phyloP scores from a whole-genome alignment of 2,888 invertebrate genomes.

The Epirrhoe tristata region DNA sequence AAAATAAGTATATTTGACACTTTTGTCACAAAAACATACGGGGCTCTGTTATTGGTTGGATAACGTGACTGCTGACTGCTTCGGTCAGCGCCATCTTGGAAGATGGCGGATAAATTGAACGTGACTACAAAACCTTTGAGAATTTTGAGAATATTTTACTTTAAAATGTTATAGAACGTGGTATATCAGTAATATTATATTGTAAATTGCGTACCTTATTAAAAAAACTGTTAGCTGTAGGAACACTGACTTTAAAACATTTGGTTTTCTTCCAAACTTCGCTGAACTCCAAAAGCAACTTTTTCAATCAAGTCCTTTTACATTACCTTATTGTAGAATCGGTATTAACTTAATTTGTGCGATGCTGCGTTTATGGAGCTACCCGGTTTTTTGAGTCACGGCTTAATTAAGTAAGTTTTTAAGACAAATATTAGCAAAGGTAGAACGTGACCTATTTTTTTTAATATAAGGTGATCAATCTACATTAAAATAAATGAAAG shows the following conservation, averaged over 20 bases:
- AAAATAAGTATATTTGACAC: constrained; percentile 34
- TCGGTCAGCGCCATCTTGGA: constrained; percentile 10
- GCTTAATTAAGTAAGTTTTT: constrained; percentile 26
- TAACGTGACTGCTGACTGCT: constrained; percentile 7
- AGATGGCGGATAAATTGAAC: constrained; percentile 1
- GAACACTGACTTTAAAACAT: not conserved
- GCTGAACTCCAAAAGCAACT: constrained; percentile 58
- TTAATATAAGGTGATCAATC: too few relatives aligned
- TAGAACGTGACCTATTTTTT: not conserved
- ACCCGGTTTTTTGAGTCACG: constrained; percentile 36
- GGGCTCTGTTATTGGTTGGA: constrained; percentile 16
- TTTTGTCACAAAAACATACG: constrained; percentile 32
- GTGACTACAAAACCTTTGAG: not conserved
- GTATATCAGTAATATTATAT: too few relatives aligned
- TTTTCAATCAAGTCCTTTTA: constrained; percentile 73
- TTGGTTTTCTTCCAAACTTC: constrained; percentile 25
- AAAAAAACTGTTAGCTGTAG: too few relatives aligned
- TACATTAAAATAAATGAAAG: too few relatives aligned
- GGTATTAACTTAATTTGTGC: constrained; percentile 63
- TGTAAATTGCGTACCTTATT: too few relatives aligned
- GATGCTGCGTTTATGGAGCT: constrained; percentile 41
- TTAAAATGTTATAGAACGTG: too few relatives aligned
- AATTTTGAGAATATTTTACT: too few relatives aligned
- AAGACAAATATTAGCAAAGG: not conserved
- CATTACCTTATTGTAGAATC: constrained; percentile 57